Base-by-base conservation (phyloP, 2,888 invertebrate species). In the Dicroscelio sp. region DNA sequence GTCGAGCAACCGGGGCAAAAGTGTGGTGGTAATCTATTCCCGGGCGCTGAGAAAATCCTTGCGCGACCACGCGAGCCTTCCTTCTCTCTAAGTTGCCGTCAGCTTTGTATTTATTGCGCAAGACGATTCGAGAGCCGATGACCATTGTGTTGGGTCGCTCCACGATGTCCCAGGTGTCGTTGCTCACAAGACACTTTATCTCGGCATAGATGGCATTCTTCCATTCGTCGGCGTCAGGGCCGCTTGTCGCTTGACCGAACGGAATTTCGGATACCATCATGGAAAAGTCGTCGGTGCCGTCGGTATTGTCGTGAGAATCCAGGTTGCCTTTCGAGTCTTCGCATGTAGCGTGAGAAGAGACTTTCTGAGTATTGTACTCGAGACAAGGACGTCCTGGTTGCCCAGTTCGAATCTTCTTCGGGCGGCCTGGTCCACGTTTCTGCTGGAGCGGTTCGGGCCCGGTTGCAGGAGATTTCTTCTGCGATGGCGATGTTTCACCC, bases 191-290 rank as follows among this genome's bases (percentile, higher is more conserved):
- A 10, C 69, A 33, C 14, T 55, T 69, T 17, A 52, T 55, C 25
- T 82, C 82, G 14, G 43, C 55, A 23, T 71, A 82, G 23, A 82
- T 82, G 52, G 82, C 82, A n/a, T n/a, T 3, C 3, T 31, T 20
- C 82, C 52, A 69, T 6, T 84, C 84, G 1, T 38, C 25, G 33
- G 63, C 43, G 33, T 84, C 38, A 5, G 63, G 75, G 17, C 84
- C 84, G n/a, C 20, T 43, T 23, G 73, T 23, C 1, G 73, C 73
- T 10, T 20, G 23, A 10, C 60, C 27, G 60, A 60, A 60, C 27
- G 60, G 60, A 14, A 60, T 27, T 60, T 60, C 60, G 30, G 60
- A 60, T 14, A 60, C 60, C 60, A 60, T 60, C 60, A 27, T 10
- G 25, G 60, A 60, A 30, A 60, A 0, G 60, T 20, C 27, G 60